Percentiles rank a stretch among this genome's conserved stretches.
phyloP scores from a whole-genome alignment of 2,113 vertebrate genomes.

The Callospermophilus lateralis region DNA sequence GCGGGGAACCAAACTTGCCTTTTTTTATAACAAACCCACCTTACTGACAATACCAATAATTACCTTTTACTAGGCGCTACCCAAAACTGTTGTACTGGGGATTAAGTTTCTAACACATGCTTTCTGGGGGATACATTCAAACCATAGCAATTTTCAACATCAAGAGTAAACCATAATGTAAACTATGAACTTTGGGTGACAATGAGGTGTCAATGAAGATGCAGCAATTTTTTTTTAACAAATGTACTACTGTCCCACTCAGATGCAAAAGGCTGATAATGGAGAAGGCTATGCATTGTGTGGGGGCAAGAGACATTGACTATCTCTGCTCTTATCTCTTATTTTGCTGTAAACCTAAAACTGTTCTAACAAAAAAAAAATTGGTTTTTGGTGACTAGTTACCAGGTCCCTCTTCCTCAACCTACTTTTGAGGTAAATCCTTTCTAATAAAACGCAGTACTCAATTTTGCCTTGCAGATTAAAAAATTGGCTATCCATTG shows the following conservation, averaged over 20 bases:
- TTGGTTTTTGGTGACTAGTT: not conserved
- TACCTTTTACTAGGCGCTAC: too few relatives aligned
- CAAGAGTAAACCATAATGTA: not conserved
- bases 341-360: not conserved
- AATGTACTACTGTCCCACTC: too few relatives aligned
- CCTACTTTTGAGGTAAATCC: not conserved
- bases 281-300: not conserved
- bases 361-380: not conserved
- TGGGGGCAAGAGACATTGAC: too few relatives aligned
- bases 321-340: not conserved
- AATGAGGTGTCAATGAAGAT: not conserved
- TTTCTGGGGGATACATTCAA: not conserved
- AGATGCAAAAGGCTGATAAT: accelerated
- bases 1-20: not conserved
- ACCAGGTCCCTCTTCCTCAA: not conserved
- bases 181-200: not conserved
- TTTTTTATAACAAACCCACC: not conserved
- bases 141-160: not conserved
- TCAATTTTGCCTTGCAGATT: not conserved
- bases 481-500: not conserved
- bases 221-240: too few relatives aligned
- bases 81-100: too few relatives aligned
- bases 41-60: too few relatives aligned
- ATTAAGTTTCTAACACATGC: not conserved
- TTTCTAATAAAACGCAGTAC: not conserved